Conservation (phyloP, 23 tunicate species). For the Halocynthia roretzi region DNA sequence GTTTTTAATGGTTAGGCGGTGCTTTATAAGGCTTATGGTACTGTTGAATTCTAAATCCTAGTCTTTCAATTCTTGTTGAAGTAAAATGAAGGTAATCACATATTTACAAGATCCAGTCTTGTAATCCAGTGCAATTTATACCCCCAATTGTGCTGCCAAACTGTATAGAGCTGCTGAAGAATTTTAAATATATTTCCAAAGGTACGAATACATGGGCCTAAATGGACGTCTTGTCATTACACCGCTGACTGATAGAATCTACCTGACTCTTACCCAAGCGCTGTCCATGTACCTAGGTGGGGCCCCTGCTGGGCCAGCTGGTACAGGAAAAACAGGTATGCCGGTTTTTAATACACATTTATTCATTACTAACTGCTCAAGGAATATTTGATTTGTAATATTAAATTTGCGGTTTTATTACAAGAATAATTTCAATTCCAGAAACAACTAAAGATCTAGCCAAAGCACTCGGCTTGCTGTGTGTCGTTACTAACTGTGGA, state of each 20-base stretch:
- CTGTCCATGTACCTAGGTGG: slow-evolving; percentile 96
- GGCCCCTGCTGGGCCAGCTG: slow-evolving; percentile 99
- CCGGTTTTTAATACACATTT: not conserved
- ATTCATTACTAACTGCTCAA: not conserved
- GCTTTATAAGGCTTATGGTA: too few species aligned
- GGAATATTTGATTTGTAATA: not conserved
- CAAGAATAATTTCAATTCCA: slow-evolving; percentile 7
- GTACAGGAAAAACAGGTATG: slow-evolving; percentile 97
- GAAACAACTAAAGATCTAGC: slow-evolving; percentile 93
- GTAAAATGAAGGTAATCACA: too few species aligned
- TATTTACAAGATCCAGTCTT: too few species aligned
- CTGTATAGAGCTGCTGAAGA: too few species aligned
- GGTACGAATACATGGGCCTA: slow-evolving; percentile 97
- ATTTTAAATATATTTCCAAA: not conserved
- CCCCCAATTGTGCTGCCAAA: too few species aligned
- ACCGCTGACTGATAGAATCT: slow-evolving; percentile 97
- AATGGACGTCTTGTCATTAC: slow-evolving; percentile 97
- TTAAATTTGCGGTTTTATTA: not conserved
- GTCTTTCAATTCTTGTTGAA: too few species aligned
- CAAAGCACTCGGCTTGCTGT: slow-evolving; percentile 92
- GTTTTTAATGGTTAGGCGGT: too few species aligned
- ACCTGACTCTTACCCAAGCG: slow-evolving; percentile 92
- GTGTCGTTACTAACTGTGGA: slow-evolving; percentile 99
- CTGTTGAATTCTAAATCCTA: too few species aligned
- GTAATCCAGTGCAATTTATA: too few species aligned